These are phyloP conservation scores for Spisula subtruncata DNA, from an alignment of 2,888 invertebrate species.

Conservation along the genomic window DNA sequence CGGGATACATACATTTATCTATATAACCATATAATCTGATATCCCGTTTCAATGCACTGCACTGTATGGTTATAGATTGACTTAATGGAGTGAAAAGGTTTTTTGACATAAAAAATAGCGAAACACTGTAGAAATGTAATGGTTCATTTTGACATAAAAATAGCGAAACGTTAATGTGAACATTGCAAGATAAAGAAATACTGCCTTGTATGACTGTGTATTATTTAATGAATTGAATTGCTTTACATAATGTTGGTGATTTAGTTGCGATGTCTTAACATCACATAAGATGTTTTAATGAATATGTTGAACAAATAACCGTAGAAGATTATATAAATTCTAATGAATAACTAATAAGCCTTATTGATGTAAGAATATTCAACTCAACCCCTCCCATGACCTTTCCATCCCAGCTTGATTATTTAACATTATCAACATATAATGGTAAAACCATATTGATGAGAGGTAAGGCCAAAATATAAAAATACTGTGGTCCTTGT, in stretches of 20 bases:
- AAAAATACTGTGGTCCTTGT: too few relatives aligned
- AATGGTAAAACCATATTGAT: too few relatives aligned
- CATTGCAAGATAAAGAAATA: constrained; percentile 6
- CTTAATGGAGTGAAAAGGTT: neutral
- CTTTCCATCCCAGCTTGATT: neutral
- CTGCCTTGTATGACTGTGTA: too few relatives aligned
- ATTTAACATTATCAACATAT: neutral
- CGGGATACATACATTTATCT: neutral
- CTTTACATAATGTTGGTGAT: neutral
- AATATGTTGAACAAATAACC: neutral
- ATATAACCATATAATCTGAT: constrained; percentile 18
- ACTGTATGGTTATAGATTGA: neutral
- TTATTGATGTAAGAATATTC: constrained; percentile 4
- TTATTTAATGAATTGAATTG: neutral
- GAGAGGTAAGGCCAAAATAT: too few relatives aligned
- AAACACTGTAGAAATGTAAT: too few relatives aligned
- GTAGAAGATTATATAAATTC: neutral
- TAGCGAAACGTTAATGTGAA: neutral
- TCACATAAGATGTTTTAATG: neutral
- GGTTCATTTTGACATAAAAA: too few relatives aligned
- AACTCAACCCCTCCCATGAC: neutral
- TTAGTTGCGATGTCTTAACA: neutral
- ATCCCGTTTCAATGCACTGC: neutral
- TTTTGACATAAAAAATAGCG: neutral
- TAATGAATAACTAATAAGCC: constrained; percentile 10